These are phyloP conservation scores for Tenebrio molitor DNA, from an alignment of 1,140 invertebrate species.

Conservation along the genomic window DNA sequence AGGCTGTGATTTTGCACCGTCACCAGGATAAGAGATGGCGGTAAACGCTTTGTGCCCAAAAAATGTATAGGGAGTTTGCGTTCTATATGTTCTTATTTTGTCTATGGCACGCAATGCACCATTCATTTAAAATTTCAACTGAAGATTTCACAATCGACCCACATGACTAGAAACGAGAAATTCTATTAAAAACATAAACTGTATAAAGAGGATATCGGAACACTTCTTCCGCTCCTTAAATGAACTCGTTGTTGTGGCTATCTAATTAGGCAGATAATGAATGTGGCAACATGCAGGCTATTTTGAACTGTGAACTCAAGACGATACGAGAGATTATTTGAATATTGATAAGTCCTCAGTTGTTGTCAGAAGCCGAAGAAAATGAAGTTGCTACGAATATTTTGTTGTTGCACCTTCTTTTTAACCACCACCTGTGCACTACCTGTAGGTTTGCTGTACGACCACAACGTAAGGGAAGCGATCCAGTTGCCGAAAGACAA, in stretches of 20 bases:
- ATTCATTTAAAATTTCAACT: no score
- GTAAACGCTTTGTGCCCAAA: no score
- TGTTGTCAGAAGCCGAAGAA: constrained; percentile 37
- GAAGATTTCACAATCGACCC: no score
- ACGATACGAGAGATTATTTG: constrained; percentile 32
- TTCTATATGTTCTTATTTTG: no score
- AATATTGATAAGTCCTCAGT: constrained; percentile 34
- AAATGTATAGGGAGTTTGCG: no score
- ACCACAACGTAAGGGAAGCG: constrained; percentile 52
- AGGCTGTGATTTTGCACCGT: no score
- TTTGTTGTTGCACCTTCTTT: constrained; percentile 50
- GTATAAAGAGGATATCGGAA: neutral
- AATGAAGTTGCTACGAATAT: constrained; percentile 53
- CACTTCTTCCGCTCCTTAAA: constrained; percentile 6
- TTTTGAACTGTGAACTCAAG: constrained; percentile 49
- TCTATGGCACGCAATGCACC: no score
- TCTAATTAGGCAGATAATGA: constrained; percentile 37
- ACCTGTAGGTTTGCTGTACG: constrained; percentile 55
- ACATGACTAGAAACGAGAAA: no score
- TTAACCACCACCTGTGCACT: constrained; percentile 46
- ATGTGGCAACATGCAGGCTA: constrained; percentile 44
- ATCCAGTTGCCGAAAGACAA: constrained; percentile 65
- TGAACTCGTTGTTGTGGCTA: constrained; percentile 25
- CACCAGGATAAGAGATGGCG: no score
- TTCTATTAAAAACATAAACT: no score